phyloP scores from a whole-genome alignment of 2,888 invertebrate species.

The Ametastegia equiseti region DNA sequence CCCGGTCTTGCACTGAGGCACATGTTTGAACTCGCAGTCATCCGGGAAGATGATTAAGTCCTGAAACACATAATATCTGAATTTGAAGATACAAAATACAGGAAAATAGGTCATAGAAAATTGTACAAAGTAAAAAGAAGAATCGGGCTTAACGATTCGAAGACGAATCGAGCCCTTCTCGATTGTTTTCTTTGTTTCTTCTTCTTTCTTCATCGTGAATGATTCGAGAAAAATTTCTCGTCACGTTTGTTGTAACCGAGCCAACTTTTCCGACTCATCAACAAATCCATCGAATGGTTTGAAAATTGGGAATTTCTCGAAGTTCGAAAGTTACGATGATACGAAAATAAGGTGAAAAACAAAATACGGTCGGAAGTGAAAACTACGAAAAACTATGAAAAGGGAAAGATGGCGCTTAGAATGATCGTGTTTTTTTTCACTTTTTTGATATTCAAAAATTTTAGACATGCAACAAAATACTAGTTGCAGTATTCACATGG shows the following conservation, averaged over 20 bases:
- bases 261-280: background rate
- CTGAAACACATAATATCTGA: slow-evolving; percentile 70
- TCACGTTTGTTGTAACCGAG: background rate
- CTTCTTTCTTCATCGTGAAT: too few species aligned
- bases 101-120: background rate
- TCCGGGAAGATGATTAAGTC: slow-evolving; percentile 99
- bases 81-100: too few species aligned
- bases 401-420: background rate
- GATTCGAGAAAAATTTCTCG: background rate
- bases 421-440: background rate
- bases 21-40: slow-evolving; percentile 97
- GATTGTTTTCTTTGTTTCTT: too few species aligned
- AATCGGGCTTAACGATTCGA: too few species aligned
- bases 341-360: background rate
- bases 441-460: background rate
- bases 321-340: background rate
- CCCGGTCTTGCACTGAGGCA: slow-evolving; percentile 97
- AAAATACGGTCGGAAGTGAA: too few species aligned
- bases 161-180: too few species aligned
- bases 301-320: too few species aligned
- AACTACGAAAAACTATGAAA: background rate
- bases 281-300: background rate
- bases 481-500: background rate
- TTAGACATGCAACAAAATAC: background rate
- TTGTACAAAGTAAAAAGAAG: background rate